Evolutionary conservation across 2,888 invertebrate species (phyloP).

Genomic region (Notodonta ziczac): DNA sequence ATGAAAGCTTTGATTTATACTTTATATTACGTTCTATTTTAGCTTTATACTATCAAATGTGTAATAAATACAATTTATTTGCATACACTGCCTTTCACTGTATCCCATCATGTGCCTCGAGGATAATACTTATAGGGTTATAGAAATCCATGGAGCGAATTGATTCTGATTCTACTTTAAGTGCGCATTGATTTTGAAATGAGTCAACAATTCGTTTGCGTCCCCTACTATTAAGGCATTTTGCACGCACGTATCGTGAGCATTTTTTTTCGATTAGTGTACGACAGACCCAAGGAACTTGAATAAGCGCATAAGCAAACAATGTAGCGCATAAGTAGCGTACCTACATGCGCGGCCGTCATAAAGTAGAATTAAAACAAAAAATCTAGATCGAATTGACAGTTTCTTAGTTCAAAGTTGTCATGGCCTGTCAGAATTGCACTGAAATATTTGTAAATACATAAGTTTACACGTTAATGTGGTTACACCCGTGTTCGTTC

Average conservation of each 20-base stretch:
- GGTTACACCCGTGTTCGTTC: constrained; percentile 52
- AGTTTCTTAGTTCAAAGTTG: constrained; percentile 61
- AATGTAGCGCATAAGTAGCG: too few species aligned
- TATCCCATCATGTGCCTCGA: background rate
- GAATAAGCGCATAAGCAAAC: too few species aligned
- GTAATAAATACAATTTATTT: constrained; percentile 1
- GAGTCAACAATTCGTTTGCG: too few species aligned
- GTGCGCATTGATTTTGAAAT: too few species aligned
- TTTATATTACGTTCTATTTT: background rate
- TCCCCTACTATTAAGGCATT: too few species aligned
- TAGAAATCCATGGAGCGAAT: too few species aligned
- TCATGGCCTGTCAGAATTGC: constrained; percentile 76
- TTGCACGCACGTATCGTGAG: too few species aligned
- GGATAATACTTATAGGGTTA: too few species aligned
- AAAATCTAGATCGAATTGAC: constrained; percentile 46
- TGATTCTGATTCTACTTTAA: too few species aligned
- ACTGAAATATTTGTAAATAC: constrained; percentile 73
- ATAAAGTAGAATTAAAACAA: background rate
- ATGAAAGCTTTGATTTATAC: background rate
- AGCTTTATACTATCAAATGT: background rate
- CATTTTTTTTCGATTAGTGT: too few species aligned
- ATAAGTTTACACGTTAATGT: constrained; percentile 51
- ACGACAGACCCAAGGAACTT: too few species aligned
- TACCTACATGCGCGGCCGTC: background rate
- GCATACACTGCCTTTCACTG: background rate